Evolutionary conservation across 2,888 invertebrate genomes (phyloP), one percentile per base, ranked within the genome.

Genomic region (Calliphora vomitoria): DNA sequence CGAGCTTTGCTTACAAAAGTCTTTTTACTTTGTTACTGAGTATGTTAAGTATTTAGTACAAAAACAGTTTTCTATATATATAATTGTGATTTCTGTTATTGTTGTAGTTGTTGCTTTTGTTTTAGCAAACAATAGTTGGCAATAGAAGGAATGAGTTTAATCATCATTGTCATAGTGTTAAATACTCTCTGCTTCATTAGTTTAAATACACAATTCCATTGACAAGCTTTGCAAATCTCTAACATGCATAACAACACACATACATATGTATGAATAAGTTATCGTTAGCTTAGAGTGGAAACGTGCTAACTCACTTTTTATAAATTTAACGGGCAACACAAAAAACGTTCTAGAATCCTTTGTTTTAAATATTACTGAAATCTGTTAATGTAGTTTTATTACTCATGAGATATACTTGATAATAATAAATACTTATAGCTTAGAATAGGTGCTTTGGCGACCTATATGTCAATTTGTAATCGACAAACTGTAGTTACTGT

Each of bases 121-220:
- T 31, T 60, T 20, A 20, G 18, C 20, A 64, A 35, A 76, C 15
- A 72, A 35, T 58, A 18, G 31, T 71, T 53, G 50, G 31, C 31
- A 50, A 15, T 25, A 20, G 11, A 4, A 31, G 47, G 11, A 44
- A 41, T 25, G 50, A 62, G 31, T 64, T 62, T 62, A 53, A 50
- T 35, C 50, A 47, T 44, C 60, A 75, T 62, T 75, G 50, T 64
- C 35, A 50, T 35, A 18, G 62, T 50, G 50, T 62, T 75, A 62
- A 75, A 35, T 64, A 50, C 62, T 20, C 31, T 18, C 31, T 75
- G 47, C 75, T 74, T 58, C 58, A 74, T 74, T 60, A 60, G 60
- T 60, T 74, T 44, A 60, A 44, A 25, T 74, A 58, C 58, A 20
- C 25, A 74, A 38, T 15, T 41, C 41, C 62, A 64, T 38, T 64